A percentile compares a stretch with the other conserved stretches of the same genome.
These are phyloP conservation scores for Pilophorus perplexus DNA, from an alignment of 2,888 invertebrate genomes.

Conservation along the genomic window DNA sequence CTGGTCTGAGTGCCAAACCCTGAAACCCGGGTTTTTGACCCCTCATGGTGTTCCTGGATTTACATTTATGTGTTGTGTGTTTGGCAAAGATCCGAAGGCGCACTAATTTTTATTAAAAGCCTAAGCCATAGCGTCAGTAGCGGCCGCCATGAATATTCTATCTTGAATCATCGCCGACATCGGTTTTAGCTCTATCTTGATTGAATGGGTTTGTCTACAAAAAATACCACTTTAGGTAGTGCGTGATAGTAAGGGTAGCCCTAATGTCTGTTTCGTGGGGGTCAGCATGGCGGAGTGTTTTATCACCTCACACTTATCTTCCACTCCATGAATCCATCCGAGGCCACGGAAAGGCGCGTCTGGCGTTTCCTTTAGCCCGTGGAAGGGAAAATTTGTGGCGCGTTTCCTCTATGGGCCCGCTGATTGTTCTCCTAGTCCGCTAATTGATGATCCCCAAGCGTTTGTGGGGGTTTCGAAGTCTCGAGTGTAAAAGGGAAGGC, in stretches of 20 bases:
- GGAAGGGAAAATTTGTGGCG: constrained; percentile 28
- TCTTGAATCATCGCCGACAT: too few species aligned
- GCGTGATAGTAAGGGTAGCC: background rate
- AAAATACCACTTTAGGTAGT: too few species aligned
- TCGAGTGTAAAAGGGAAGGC: background rate
- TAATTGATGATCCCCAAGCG: constrained; percentile 25
- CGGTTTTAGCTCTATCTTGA: too few species aligned
- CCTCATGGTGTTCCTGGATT: too few species aligned
- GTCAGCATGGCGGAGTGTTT: constrained; percentile 10
- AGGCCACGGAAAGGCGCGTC: background rate
- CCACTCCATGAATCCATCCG: constrained; percentile 3
- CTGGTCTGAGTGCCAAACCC: too few species aligned
- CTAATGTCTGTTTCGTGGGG: constrained; percentile 29
- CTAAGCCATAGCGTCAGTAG: too few species aligned
- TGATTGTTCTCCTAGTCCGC: constrained; percentile 25
- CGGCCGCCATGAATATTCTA: too few species aligned
- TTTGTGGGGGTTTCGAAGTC: background rate
- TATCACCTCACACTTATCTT: constrained; percentile 25
- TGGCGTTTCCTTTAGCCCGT: constrained; percentile 22
- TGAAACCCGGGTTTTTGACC: too few species aligned
- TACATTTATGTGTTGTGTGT: too few species aligned
- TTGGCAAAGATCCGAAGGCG: too few species aligned
- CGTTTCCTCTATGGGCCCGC: constrained; percentile 19
- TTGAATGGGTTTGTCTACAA: too few species aligned
- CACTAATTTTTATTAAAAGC: too few species aligned